A percentile compares a stretch with the other conserved stretches of the same genome.
Evolutionary conservation across 2,113 vertebrate species (phyloP).

Genomic region (Thymallus thymallus): DNA sequence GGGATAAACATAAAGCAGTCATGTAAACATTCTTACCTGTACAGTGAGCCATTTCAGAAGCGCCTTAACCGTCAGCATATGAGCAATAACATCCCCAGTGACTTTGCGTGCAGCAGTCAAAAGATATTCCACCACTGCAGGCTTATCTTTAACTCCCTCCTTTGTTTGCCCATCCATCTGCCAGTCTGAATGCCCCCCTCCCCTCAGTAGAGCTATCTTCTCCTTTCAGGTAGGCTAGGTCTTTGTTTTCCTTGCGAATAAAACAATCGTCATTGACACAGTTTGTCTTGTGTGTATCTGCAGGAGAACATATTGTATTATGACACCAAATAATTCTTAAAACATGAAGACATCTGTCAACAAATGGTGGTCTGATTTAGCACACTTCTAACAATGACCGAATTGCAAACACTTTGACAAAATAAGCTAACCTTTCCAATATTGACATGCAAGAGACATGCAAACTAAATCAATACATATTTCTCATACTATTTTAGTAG

Average conservation of each 20-base stretch:
- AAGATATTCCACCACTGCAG: conserved; percentile 26
- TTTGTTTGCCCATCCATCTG: too few relatives aligned
- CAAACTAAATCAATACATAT: conserved; percentile 2
- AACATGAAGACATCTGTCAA: too few relatives aligned
- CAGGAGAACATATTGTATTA: neutral
- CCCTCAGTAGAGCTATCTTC: too few relatives aligned
- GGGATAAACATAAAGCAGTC: too few relatives aligned
- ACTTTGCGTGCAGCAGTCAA: conserved; percentile 23
- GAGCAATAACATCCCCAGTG: conserved; percentile 9
- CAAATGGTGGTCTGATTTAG: too few relatives aligned
- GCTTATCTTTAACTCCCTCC: too few relatives aligned
- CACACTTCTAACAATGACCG: neutral
- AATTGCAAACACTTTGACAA: neutral
- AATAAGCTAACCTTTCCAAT: neutral
- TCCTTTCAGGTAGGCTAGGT: neutral
- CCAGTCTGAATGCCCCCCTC: neutral
- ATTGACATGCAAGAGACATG: neutral
- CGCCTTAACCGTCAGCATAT: conserved; percentile 4
- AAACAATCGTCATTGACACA: neutral
- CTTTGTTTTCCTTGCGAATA: neutral
- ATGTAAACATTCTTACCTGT: conserved; percentile 47
- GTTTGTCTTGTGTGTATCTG: conserved; percentile 8
- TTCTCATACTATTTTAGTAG: conserved; percentile 9
- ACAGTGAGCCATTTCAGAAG: conserved; percentile 32
- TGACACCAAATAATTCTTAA: neutral